These are phyloP conservation scores for Trissonchulus latispiculum DNA, from an alignment of 2,888 invertebrate genomes.

Conservation along the genomic window DNA sequence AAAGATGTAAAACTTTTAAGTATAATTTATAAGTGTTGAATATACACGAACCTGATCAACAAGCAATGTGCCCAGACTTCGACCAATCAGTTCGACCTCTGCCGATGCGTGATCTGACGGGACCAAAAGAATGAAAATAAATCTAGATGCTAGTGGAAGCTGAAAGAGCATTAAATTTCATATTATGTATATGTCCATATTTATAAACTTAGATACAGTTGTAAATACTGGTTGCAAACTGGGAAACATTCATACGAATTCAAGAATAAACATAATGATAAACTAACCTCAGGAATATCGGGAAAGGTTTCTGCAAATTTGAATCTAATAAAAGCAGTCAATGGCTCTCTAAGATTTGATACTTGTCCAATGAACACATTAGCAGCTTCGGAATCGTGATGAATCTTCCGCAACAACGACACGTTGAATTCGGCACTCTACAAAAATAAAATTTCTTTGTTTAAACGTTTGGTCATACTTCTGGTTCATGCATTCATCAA, in stretches of 20 bases:
- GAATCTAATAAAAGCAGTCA: slow-evolving; percentile 36
- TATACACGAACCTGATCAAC: slow-evolving; percentile 6
- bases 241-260: too few species aligned
- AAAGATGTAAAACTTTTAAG: too few species aligned
- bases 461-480: too few species aligned
- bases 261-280: too few species aligned
- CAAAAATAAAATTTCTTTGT: too few species aligned
- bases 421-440: too few species aligned
- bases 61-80: background rate
- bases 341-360: too few species aligned
- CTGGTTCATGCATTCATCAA: too few species aligned
- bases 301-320: slow-evolving; percentile 26
- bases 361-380: slow-evolving; percentile 34
- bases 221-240: too few species aligned
- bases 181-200: too few species aligned
- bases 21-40: background rate
- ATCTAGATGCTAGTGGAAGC: background rate
- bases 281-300: slow-evolving; percentile 39
- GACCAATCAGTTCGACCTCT: background rate
- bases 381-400: slow-evolving; percentile 34
- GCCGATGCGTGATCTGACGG: background rate
- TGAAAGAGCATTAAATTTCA: background rate
- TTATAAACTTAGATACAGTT: too few species aligned
- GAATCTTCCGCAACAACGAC: slow-evolving; percentile 35
- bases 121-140: slow-evolving; percentile 4